Evolutionary conservation across 2,888 invertebrate species (phyloP).

Genomic region (Luffia ferchaultella): DNA sequence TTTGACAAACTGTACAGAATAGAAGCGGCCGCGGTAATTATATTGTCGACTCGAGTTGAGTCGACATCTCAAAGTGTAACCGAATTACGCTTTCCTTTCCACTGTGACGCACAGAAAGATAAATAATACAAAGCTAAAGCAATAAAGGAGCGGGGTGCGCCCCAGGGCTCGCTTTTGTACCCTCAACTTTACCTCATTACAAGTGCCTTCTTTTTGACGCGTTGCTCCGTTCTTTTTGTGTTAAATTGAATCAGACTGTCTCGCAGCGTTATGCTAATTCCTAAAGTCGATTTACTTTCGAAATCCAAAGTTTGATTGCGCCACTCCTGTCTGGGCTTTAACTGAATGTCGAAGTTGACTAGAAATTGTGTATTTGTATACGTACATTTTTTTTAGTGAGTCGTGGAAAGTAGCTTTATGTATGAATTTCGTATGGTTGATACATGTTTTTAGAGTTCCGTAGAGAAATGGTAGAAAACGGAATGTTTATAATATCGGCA

Average conservation of each 20-base stretch:
- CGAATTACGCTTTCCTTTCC: constrained; percentile 61
- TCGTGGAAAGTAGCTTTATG: no score
- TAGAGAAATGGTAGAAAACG: no score
- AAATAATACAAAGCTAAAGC: constrained; percentile 60
- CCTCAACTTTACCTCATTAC: constrained; percentile 25
- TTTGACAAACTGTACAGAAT: constrained; percentile 1
- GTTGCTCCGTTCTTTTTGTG: constrained; percentile 30
- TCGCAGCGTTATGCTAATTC: constrained; percentile 39
- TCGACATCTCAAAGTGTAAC: constrained; percentile 64
- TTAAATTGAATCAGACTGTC: constrained; percentile 51
- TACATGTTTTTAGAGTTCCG: no score
- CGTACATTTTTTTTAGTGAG: no score
- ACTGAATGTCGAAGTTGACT: background rate
- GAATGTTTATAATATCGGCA: no score
- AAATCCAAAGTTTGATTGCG: constrained; percentile 30
- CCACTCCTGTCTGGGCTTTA: background rate
- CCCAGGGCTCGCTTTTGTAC: constrained; percentile 40
- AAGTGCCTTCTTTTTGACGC: constrained; percentile 42
- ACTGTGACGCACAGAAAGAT: constrained; percentile 46
- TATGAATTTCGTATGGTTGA: no score
- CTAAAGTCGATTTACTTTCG: constrained; percentile 18
- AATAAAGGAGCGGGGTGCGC: constrained; percentile 48
- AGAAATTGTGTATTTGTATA: no score
- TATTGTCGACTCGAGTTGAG: constrained; percentile 58
- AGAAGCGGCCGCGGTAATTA: constrained; percentile 34